Evolutionary conservation across 2,888 invertebrate species (phyloP).

Genomic region (Galerucella nymphaeae): DNA sequence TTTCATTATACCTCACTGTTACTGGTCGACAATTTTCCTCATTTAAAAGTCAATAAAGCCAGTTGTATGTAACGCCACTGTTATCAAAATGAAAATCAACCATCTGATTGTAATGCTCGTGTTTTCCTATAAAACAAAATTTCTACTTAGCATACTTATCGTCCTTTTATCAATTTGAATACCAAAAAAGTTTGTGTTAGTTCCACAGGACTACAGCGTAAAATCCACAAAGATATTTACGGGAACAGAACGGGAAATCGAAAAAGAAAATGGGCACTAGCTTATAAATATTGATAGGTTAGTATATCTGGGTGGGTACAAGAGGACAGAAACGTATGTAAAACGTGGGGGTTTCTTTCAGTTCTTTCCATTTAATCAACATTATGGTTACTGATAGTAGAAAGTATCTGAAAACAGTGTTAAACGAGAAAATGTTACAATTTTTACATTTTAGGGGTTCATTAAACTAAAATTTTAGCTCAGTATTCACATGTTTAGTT

Average conservation of each 20-base stretch:
- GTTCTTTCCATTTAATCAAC: constrained; percentile 46
- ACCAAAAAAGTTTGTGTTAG: neutral
- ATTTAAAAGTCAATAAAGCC: neutral
- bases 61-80: neutral
- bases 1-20: neutral
- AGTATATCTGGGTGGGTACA: constrained; percentile 32
- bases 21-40: neutral
- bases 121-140: neutral
- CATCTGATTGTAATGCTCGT: neutral
- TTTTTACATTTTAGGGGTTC: no score
- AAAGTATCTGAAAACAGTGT: neutral
- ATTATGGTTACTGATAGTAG: constrained; percentile 28
- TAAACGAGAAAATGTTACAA: no score
- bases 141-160: neutral
- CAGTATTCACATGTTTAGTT: no score
- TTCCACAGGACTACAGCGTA: constrained; percentile 34
- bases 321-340: constrained; percentile 17
- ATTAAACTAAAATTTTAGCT: no score
- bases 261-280: constrained; percentile 52
- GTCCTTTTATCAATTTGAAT: neutral
- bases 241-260: constrained; percentile 52
- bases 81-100: neutral
- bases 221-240: constrained; percentile 53
- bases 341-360: constrained; percentile 24
- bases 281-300: constrained; percentile 55